Evolutionary conservation across 53 echinoderm and acorn worm genomes (phyloP).

Genomic region (Holothuria leucospilota): DNA sequence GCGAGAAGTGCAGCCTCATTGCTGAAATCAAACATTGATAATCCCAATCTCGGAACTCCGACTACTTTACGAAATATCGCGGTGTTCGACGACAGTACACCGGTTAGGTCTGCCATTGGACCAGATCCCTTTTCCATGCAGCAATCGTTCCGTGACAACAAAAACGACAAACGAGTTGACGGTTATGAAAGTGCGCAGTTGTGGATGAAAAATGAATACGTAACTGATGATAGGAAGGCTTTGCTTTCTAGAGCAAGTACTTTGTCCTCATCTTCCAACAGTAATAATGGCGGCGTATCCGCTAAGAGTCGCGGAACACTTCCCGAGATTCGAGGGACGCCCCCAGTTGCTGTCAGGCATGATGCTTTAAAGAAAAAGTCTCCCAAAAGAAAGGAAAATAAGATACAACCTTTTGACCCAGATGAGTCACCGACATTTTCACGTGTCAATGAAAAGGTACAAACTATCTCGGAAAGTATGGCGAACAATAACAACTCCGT

Average conservation of each 20-base stretch:
- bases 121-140: too few relatives aligned
- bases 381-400: not conserved
- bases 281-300: not conserved
- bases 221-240: not conserved
- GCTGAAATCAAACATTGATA: not conserved
- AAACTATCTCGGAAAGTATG: not conserved
- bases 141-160: not conserved
- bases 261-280: conserved; percentile 4
- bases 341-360: not conserved
- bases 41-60: not conserved
- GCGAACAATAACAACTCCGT: conserved; percentile 27
- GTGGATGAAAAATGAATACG: not conserved
- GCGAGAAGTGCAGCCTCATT: conserved; percentile 12
- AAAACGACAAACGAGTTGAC: not conserved
- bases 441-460: not conserved
- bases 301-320: conserved; percentile 1
- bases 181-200: not conserved
- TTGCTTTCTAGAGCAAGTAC: conserved; percentile 19
- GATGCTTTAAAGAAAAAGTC: too few relatives aligned
- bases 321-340: conserved; percentile 30
- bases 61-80: not conserved
- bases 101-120: not conserved
- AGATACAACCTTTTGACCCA: too few relatives aligned
- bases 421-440: too few relatives aligned
- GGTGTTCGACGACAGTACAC: not conserved